Evolutionary conservation across 2,888 invertebrate species (phyloP).

Genomic region (Parasteatoda lunata): DNA sequence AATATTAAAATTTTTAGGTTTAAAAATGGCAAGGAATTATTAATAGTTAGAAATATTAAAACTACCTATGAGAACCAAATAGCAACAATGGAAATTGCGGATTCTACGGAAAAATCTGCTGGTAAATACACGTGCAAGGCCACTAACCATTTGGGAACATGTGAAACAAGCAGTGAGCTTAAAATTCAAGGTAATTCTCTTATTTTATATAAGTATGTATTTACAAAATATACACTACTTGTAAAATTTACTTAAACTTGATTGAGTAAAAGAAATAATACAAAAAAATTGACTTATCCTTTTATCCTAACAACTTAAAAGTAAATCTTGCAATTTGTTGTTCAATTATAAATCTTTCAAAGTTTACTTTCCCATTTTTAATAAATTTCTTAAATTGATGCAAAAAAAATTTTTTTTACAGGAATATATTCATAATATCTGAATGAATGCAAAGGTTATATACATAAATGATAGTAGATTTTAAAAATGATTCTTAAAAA

Average conservation of each 20-base stretch:
- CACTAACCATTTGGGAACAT: constrained; percentile 80
- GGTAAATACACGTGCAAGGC: constrained; percentile 83
- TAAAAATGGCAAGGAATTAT: constrained; percentile 80
- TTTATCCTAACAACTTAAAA: too few species aligned
- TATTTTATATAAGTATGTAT: constrained; percentile 11
- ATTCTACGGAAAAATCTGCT: constrained; percentile 79
- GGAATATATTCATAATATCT: too few species aligned
- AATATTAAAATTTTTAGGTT: constrained; percentile 74
- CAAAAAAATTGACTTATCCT: too few species aligned
- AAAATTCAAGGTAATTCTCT: constrained; percentile 77
- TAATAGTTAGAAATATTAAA: constrained; percentile 75
- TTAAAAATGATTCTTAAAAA: too few species aligned
- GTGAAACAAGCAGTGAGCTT: constrained; percentile 81
- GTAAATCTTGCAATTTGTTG: too few species aligned
- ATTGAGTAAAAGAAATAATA: neutral
- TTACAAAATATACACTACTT: constrained; percentile 25
- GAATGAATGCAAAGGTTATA: too few species aligned
- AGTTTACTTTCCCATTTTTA: too few species aligned
- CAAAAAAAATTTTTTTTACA: too few species aligned
- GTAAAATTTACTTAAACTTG: neutral
- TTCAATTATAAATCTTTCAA: too few species aligned
- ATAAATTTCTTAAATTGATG: too few species aligned
- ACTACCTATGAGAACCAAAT: constrained; percentile 82
- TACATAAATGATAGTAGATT: too few species aligned
- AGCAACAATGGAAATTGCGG: constrained; percentile 80